These are phyloP conservation scores for Crocidura indochinensis DNA, from an alignment of 2,797 vertebrate genomes.

Conservation along the genomic window DNA sequence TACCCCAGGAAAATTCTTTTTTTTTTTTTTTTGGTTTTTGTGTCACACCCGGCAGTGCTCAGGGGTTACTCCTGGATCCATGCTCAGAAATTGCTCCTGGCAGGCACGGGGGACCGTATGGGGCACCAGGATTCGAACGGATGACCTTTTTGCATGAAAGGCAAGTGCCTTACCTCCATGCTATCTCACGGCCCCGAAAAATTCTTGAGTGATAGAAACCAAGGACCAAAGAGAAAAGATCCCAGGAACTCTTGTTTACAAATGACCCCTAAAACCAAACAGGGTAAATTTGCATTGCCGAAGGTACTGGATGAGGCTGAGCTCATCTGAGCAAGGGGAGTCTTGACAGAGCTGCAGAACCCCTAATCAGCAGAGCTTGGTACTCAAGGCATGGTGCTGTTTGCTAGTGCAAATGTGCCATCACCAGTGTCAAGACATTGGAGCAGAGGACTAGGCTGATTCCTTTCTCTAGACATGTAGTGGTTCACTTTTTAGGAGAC, in stretches of 20 bases:
- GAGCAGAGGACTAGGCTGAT: not conserved
- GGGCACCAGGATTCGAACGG: too few relatives aligned
- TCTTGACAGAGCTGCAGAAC: not conserved
- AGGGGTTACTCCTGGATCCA: too few relatives aligned
- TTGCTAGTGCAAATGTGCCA: not conserved
- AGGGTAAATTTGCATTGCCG: not conserved
- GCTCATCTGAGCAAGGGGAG: not conserved
- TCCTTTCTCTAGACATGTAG: constrained; percentile 48
- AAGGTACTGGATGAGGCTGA: not conserved
- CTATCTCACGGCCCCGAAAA: too few relatives aligned
- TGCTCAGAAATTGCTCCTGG: too few relatives aligned
- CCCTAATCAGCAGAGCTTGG: not conserved
- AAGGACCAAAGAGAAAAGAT: not conserved
- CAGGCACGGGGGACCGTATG: too few relatives aligned
- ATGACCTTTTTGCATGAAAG: too few relatives aligned
- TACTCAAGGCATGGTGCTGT: not conserved
- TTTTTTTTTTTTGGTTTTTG: too few relatives aligned
- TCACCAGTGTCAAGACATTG: not conserved
- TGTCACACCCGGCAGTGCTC: too few relatives aligned
- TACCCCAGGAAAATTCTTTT: not conserved
- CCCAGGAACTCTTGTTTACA: not conserved
- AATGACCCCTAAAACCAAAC: not conserved
- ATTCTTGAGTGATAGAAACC: constrained; percentile 38
- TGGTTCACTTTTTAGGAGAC: constrained; percentile 31
- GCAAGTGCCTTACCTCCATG: too few relatives aligned